Evolutionary conservation across 2,888 invertebrate genomes (phyloP).

Genomic region (Clepsis dumicolana): DNA sequence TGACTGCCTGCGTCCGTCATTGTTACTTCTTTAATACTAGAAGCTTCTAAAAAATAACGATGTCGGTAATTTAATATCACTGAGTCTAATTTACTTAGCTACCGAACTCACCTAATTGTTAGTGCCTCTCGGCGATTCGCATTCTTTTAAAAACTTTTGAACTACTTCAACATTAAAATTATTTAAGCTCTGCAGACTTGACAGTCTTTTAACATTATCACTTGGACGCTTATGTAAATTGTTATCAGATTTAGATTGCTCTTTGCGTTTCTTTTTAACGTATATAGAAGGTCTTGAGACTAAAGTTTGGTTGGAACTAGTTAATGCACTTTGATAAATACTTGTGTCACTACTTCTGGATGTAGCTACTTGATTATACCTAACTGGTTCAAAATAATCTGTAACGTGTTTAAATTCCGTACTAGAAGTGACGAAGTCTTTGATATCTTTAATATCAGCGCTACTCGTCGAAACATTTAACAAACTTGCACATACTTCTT

Average conservation of each 20-base stretch:
- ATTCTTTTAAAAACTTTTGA: not conserved
- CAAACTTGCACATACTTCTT: slow-evolving; percentile 10
- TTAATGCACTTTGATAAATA: not conserved
- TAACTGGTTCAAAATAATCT: not conserved
- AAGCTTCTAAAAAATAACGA: not conserved
- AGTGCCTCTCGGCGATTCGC: not conserved
- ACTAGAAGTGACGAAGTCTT: not conserved
- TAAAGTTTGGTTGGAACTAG: not conserved
- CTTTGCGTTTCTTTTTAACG: not conserved
- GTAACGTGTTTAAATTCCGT: not conserved
- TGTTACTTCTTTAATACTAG: not conserved
- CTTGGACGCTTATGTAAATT: not conserved
- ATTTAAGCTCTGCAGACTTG: not conserved
- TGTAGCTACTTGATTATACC: not conserved
- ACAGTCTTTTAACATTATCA: not conserved
- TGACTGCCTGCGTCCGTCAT: not conserved
- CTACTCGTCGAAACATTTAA: not conserved
- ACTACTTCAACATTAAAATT: not conserved
- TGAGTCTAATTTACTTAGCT: not conserved
- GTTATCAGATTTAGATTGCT: not conserved
- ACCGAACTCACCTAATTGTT: not conserved
- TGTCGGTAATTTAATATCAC: not conserved
- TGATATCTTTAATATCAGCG: not conserved
- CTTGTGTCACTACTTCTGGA: not conserved
- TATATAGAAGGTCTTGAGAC: not conserved